Conservation (phyloP, 2,797 vertebrate genomes). For the Peromyscus attwateri region DNA sequence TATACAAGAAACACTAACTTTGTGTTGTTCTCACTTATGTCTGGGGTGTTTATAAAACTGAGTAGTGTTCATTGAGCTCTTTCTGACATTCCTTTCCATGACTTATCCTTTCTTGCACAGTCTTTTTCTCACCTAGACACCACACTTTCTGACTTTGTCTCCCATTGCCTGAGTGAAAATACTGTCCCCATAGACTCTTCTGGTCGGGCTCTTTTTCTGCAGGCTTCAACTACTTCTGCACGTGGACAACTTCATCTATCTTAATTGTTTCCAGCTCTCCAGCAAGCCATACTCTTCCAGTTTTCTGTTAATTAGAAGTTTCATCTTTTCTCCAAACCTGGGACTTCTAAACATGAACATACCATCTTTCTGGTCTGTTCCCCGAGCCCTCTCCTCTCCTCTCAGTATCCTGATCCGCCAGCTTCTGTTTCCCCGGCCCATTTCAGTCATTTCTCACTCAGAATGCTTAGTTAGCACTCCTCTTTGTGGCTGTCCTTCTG, state of each 20-base stretch:
- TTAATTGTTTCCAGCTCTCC: not conserved
- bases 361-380: not conserved
- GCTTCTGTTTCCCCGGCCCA: not conserved
- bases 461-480: not conserved
- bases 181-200: not conserved
- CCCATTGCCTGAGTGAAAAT: not conserved
- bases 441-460: slow-evolving; percentile 46
- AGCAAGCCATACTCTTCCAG: not conserved
- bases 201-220: not conserved
- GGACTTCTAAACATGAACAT: not conserved
- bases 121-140: not conserved
- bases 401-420: not conserved
- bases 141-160: not conserved
- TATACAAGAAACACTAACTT: not conserved
- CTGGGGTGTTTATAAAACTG: not conserved
- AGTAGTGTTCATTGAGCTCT: not conserved
- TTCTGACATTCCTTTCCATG: not conserved
- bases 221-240: not conserved
- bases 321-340: slow-evolving; percentile 3
- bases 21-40: slow-evolving; percentile 14
- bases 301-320: not conserved
- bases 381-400: too few species aligned
- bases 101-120: not conserved
- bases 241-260: not conserved
- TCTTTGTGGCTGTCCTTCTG: slow-evolving; percentile 16